phyloP scores from a whole-genome alignment of 2,888 invertebrate genomes.

The Allophyes oxyacanthae region DNA sequence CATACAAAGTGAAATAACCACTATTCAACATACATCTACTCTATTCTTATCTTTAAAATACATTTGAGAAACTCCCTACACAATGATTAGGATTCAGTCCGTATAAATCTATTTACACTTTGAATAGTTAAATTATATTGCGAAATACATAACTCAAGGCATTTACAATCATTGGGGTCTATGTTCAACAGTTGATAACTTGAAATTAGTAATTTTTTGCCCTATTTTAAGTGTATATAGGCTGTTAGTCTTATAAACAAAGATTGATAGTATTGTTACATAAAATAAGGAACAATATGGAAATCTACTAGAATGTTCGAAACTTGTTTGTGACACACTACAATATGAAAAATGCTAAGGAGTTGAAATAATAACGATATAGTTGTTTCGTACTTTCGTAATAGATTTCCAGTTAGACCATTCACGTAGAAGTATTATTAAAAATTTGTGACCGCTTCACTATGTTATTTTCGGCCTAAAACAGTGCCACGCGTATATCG shows the following conservation, averaged over 20 bases:
- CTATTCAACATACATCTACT: conserved; percentile 50
- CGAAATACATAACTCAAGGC: not conserved
- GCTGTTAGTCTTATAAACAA: not conserved
- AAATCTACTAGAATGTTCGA: conserved; percentile 14
- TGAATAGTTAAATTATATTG: conserved; percentile 9
- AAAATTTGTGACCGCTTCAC: not conserved
- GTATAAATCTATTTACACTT: conserved; percentile 19
- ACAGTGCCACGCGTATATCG: too few species aligned
- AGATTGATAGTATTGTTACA: too few species aligned
- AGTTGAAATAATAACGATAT: not conserved
- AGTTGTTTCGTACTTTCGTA: conserved; percentile 11
- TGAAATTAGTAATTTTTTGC: not conserved
- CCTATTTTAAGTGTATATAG: conserved; percentile 8
- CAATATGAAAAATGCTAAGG: conserved; percentile 9
- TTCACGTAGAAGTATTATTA: not conserved
- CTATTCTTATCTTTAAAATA: conserved; percentile 13
- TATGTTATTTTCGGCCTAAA: too few species aligned
- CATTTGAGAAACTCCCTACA: conserved; percentile 16
- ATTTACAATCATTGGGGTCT: too few species aligned
- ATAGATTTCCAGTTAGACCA: not conserved
- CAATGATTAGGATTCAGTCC: conserved; percentile 24
- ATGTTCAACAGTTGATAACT: too few species aligned
- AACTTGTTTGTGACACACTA: conserved; percentile 2
- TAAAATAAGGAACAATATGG: too few species aligned
- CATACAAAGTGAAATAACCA: conserved; percentile 44